Percentiles rank a stretch among this genome's conserved stretches.
phyloP scores from a whole-genome alignment of 2,113 vertebrate species.

The Nasalis larvatus region DNA sequence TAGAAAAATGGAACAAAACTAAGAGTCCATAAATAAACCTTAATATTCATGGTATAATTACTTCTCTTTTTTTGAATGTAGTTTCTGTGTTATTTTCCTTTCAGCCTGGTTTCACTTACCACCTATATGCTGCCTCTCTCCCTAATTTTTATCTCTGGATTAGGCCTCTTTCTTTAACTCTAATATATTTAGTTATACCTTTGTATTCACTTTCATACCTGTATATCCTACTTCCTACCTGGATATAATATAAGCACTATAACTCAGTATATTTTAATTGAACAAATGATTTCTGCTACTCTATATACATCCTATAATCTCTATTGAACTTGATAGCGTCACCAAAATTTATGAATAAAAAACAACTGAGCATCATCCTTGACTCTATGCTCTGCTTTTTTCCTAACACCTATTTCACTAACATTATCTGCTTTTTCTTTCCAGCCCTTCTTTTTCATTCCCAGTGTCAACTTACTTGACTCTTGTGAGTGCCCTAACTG shows the following conservation, averaged over 20 bases:
- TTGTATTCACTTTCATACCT: background rate
- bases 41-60: too few species aligned
- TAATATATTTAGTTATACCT: background rate
- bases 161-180: background rate
- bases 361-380: background rate
- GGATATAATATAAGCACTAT: background rate
- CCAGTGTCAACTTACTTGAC: background rate
- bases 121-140: background rate
- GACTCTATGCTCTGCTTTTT: background rate
- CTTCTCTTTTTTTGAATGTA: background rate
- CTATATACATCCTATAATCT: background rate
- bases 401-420: background rate
- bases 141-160: background rate
- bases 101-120: background rate
- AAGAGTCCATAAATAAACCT: too few species aligned
- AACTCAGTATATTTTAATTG: background rate
- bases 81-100: background rate
- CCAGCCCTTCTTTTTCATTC: background rate
- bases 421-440: background rate
- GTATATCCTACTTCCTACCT: background rate
- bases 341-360: background rate
- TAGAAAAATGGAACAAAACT: too few species aligned
- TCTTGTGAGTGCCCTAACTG: background rate
- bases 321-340: background rate
- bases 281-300: background rate